Base-by-base conservation (phyloP, 2,888 invertebrate species). In the Dryocosmus kuriphilus region DNA sequence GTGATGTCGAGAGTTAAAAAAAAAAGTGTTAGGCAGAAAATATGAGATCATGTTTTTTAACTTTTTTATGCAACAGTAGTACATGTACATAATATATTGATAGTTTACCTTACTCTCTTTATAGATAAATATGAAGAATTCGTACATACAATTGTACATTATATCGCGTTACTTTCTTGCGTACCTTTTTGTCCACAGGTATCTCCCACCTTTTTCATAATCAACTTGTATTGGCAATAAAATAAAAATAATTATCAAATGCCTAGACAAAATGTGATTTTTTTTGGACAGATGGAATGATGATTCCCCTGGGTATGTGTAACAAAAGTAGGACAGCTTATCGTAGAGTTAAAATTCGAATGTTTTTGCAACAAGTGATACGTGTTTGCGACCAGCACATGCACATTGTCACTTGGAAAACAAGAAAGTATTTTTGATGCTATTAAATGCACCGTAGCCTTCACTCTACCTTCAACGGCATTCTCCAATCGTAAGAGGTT, bases 331-430 rank as follows among this genome's bases (percentile, higher is more conserved):
- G 19, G n/a, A 46, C 9, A 67, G 19, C 41, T 24, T 27, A 67
- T 67, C 22, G 41, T 8, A 24, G 41, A 46, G 19, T 46, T 46
- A 27, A 46, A 27, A 46, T 67, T 67, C 19, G 24, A 67, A 67
- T 67, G 41, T 46, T 67, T 46, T 38, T 32, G 5, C 24, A 19
- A 16, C 16, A 71, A 71, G 30, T n/a, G 71, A 51, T 55, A n/a
- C 30, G 30, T 19, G 51, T 73, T 74, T 80, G 81, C 79, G 82
- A 77, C 82, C 81, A 80, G 82, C 82, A 82, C 82, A 82, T 73
- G 27, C 19, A 74, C 35, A 32, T 46, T 51, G n/a, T 27, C 30
- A 55, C 51, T 74, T 73, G 55, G 27, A 73, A 62, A 60, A 46
- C 35, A 62, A 57, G 38, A 65, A n/a, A 73, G 27, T 38, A 74